These are phyloP conservation scores for Caenorhabditis angaria DNA, from an alignment of 2,888 invertebrate species.

Conservation along the genomic window DNA sequence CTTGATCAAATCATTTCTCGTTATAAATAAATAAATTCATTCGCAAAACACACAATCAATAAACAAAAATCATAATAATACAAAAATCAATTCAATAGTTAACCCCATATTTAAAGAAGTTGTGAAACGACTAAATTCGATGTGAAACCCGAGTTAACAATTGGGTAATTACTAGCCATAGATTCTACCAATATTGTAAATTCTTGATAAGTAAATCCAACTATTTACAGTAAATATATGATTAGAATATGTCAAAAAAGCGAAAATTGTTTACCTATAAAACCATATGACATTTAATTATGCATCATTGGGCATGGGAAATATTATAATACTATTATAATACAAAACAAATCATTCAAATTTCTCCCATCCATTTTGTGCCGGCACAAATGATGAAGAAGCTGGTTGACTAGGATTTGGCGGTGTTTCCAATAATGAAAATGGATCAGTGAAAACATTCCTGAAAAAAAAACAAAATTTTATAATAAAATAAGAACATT, in stretches of 20 bases:
- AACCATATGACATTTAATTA: neutral
- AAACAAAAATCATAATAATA: neutral
- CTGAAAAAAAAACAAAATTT: neutral
- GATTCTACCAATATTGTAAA: neutral
- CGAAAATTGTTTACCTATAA: neutral
- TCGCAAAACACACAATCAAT: neutral
- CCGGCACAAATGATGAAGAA: neutral
- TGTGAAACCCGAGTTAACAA: neutral
- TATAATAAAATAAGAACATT: neutral
- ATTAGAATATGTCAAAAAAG: too few relatives aligned
- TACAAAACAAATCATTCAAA: neutral
- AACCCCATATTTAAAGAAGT: neutral
- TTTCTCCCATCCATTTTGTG: neutral
- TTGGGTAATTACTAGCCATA: conserved; percentile 1
- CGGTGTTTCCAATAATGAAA: neutral
- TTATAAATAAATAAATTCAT: too few relatives aligned
- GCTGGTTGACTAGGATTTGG: neutral
- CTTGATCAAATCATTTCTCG: too few relatives aligned
- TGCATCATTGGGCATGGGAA: neutral
- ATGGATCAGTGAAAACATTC: neutral
- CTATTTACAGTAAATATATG: neutral
- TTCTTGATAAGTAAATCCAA: too few relatives aligned
- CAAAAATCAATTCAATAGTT: too few relatives aligned
- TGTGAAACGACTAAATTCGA: neutral
- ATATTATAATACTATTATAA: too few relatives aligned